phyloP scores from a whole-genome alignment of 2,797 vertebrate species.

The Chiroxiphia lanceolata region DNA sequence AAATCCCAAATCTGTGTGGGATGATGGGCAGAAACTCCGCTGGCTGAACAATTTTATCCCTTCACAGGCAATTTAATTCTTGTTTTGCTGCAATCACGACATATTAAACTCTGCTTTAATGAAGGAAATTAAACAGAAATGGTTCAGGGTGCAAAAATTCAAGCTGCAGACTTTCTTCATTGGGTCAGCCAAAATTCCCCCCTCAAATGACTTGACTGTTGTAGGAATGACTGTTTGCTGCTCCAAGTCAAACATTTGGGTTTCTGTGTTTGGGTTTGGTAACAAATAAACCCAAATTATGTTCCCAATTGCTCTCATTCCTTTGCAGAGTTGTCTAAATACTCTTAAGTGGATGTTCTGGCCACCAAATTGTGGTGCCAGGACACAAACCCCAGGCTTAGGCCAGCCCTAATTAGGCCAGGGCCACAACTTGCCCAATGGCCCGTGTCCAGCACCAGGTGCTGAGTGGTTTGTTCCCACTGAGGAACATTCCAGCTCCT shows the following conservation, averaged over 20 bases:
- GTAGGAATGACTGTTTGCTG: neutral
- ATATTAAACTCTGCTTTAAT: neutral
- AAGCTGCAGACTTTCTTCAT: neutral
- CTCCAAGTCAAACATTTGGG: neutral
- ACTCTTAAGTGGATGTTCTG: neutral
- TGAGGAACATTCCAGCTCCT: neutral
- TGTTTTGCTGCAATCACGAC: neutral
- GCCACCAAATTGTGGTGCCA: neutral
- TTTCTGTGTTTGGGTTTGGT: neutral
- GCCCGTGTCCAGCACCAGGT: neutral
- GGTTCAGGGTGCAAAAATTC: neutral
- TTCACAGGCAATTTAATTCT: neutral
- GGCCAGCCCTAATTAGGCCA: neutral
- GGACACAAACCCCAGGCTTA: neutral
- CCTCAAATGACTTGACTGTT: neutral
- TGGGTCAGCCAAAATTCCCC: neutral
- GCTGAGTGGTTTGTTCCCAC: neutral
- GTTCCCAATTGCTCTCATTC: neutral
- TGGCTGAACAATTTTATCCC: neutral
- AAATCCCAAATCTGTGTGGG: neutral
- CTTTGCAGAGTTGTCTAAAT: neutral
- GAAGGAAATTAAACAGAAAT: neutral
- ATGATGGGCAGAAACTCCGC: neutral
- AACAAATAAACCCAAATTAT: neutral
- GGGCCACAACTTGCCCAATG: neutral